These are phyloP conservation scores for Silurus glanis DNA, from an alignment of 2,113 vertebrate genomes.

Conservation along the genomic window DNA sequence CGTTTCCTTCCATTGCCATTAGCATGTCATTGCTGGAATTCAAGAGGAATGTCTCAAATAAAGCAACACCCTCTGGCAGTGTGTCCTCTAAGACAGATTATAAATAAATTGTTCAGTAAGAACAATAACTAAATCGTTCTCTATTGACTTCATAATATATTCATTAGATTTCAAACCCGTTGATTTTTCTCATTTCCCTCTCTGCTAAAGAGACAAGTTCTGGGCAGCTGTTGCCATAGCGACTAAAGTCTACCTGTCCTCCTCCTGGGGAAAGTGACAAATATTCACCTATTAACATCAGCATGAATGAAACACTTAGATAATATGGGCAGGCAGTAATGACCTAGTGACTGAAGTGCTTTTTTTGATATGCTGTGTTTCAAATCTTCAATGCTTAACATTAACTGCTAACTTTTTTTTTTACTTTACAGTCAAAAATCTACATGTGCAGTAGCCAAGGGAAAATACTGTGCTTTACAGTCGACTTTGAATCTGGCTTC, in stretches of 20 bases:
- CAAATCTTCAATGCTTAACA: constrained; percentile 26
- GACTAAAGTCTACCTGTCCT: constrained; percentile 46
- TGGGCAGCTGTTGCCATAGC: constrained; percentile 49
- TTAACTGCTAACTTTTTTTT: constrained; percentile 30
- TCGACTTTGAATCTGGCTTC: constrained; percentile 87
- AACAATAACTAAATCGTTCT: constrained; percentile 42
- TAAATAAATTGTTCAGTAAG: constrained; percentile 31
- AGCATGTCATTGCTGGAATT: not conserved
- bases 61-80: constrained; percentile 13
- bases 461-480: constrained; percentile 79
- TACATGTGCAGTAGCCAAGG: constrained; percentile 88
- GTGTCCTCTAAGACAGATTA: constrained; percentile 38
- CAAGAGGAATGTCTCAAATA: constrained; percentile 12
- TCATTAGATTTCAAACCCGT: constrained; percentile 48
- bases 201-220: constrained; percentile 33
- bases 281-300: constrained; percentile 45
- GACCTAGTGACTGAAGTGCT: constrained; percentile 11
- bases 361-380: not conserved
- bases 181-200: constrained; percentile 41
- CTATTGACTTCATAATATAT: constrained; percentile 49
- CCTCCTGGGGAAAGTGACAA: constrained; percentile 31
- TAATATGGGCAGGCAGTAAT: constrained; percentile 26
- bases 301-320: constrained; percentile 32
- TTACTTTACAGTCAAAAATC: constrained; percentile 81
- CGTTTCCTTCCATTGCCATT: not conserved